Conservation (phyloP, 2,797 vertebrate species). For the Peromyscus nudipes region DNA sequence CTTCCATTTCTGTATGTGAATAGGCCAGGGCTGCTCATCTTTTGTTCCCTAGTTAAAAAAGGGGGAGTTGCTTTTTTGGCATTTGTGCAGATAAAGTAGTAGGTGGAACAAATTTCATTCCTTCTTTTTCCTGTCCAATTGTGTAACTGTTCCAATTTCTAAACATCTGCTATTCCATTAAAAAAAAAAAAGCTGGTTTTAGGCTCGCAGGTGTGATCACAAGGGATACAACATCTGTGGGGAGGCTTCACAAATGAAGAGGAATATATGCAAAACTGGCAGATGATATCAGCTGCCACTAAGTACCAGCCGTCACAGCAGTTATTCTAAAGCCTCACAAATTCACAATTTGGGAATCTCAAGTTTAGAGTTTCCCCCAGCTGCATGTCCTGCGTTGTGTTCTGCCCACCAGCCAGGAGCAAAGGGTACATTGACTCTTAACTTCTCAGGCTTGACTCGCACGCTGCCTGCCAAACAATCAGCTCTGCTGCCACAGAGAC, state of each 20-base stretch:
- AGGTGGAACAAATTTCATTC: slow-evolving; percentile 12
- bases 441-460: slow-evolving; percentile 45
- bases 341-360: slow-evolving; percentile 84
- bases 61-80: slow-evolving; percentile 64
- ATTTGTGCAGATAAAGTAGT: slow-evolving; percentile 68
- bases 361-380: slow-evolving; percentile 83
- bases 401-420: slow-evolving; percentile 57
- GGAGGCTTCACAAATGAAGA: slow-evolving; percentile 79
- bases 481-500: background rate
- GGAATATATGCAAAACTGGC: slow-evolving; percentile 80
- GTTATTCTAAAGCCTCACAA: slow-evolving; percentile 80
- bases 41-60: background rate
- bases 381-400: slow-evolving; percentile 74
- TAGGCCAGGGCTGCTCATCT: slow-evolving; percentile 6
- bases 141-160: slow-evolving; percentile 79
- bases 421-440: slow-evolving; percentile 59
- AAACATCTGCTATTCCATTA: slow-evolving; percentile 81
- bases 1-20: slow-evolving; percentile 17
- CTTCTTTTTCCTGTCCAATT: slow-evolving; percentile 67
- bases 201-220: slow-evolving; percentile 86
- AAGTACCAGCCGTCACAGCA: slow-evolving; percentile 75
- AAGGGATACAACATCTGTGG: slow-evolving; percentile 86
- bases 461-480: slow-evolving; percentile 37
- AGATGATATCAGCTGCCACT: slow-evolving; percentile 84
- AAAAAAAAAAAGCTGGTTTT: slow-evolving; percentile 77